Evolutionary conservation across 2,888 invertebrate species (phyloP).

Genomic region (Alcis repandata): DNA sequence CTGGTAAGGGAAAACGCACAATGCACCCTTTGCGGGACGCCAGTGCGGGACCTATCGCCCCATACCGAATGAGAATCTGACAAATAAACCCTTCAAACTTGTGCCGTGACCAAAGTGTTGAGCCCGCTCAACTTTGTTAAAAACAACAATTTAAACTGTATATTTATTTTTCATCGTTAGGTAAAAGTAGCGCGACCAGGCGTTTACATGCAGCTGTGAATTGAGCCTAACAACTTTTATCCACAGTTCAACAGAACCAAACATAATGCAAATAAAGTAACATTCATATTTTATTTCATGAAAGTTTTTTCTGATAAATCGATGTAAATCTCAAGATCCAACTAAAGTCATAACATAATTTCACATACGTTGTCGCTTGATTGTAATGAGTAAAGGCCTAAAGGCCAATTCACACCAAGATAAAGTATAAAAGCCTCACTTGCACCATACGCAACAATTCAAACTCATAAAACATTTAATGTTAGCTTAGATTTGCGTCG

Average conservation of each 20-base stretch:
- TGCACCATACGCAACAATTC: too few species aligned
- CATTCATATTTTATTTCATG: background rate
- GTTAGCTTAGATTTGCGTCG: background rate
- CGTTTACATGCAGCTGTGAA: background rate
- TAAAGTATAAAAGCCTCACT: background rate
- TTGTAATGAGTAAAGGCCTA: background rate
- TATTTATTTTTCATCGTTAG: too few species aligned
- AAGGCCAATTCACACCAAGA: background rate
- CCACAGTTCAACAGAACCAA: background rate
- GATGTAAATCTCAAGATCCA: slow-evolving; percentile 5
- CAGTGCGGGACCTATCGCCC: too few species aligned
- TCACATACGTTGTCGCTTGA: background rate
- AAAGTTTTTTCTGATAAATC: background rate
- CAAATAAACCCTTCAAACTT: too few species aligned
- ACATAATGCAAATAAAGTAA: background rate
- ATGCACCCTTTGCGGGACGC: too few species aligned
- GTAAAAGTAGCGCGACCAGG: background rate
- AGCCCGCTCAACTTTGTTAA: too few species aligned
- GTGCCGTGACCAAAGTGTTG: too few species aligned
- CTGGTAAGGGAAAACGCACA: too few species aligned
- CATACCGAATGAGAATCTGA: too few species aligned
- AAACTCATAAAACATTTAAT: too few species aligned
- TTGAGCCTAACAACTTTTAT: background rate
- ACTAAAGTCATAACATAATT: slow-evolving; percentile 10
- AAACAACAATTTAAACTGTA: too few species aligned